Evolutionary conservation across 1,140 invertebrate genomes (phyloP).

Genomic region (Leptopilina boulardi): DNA sequence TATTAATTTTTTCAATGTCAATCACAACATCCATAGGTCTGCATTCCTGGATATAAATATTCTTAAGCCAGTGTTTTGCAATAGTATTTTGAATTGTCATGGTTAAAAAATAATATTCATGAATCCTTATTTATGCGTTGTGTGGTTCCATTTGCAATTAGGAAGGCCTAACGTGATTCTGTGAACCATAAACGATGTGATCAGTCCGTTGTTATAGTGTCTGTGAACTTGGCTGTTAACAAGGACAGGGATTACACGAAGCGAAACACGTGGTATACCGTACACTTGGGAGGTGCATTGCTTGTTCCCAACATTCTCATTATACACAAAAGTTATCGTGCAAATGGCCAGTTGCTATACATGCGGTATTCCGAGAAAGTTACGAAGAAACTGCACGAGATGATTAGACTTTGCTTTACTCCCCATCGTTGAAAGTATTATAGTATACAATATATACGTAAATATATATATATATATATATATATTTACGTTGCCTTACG

Average conservation of each 20-base stretch:
- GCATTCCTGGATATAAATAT: too few relatives aligned
- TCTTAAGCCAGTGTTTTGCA: too few relatives aligned
- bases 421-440: neutral
- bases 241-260: conserved; percentile 9
- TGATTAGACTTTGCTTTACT: conserved; percentile 19
- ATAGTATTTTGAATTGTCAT: too few relatives aligned
- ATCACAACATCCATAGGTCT: too few relatives aligned
- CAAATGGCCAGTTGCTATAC: neutral
- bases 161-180: neutral
- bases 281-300: conserved; percentile 22
- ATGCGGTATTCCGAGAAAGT: conserved; percentile 12
- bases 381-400: neutral
- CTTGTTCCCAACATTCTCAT: conserved; percentile 8
- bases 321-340: neutral
- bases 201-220: neutral
- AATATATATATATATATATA: too few relatives aligned
- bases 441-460: too few relatives aligned
- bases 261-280: conserved; percentile 31
- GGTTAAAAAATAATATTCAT: neutral
- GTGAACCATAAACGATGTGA: neutral
- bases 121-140: neutral
- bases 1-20: too few relatives aligned
- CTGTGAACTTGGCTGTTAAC: conserved; percentile 23
- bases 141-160: neutral
- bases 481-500: neutral